Percentiles rank a stretch among this genome's conserved stretches.
These are phyloP conservation scores for Clanis bilineata DNA, from an alignment of 2,888 invertebrate genomes.

Conservation along the genomic window DNA sequence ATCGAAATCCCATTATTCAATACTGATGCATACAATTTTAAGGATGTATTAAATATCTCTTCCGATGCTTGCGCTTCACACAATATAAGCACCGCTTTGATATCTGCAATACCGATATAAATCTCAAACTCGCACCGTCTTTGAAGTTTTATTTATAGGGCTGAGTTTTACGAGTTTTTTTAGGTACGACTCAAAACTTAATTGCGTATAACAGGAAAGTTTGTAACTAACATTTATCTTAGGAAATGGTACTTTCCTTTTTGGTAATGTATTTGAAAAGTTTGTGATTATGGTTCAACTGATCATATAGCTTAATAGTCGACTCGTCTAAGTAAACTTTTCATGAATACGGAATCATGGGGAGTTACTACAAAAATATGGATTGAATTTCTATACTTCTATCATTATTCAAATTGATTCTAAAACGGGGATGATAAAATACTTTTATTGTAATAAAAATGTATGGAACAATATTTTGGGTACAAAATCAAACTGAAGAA, in stretches of 20 bases:
- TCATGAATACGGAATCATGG: not conserved
- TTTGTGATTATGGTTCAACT: not conserved
- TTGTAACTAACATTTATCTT: conserved; percentile 39
- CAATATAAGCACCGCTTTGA: conserved; percentile 1
- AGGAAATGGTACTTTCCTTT: conserved; percentile 28
- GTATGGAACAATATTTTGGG: too few relatives aligned
- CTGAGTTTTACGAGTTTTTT: not conserved
- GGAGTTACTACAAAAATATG: not conserved
- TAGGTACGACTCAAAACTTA: conserved; percentile 2
- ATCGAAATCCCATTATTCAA: not conserved
- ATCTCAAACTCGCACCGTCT: not conserved
- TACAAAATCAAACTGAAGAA: too few relatives aligned
- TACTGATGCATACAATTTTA: not conserved
- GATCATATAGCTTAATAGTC: not conserved
- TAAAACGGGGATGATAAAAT: too few relatives aligned
- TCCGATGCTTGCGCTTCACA: not conserved
- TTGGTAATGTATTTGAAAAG: conserved; percentile 15
- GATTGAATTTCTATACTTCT: not conserved
- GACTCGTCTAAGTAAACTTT: not conserved
- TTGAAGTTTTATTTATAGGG: conserved; percentile 10
- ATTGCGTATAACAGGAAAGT: conserved; percentile 29
- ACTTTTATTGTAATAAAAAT: too few relatives aligned
- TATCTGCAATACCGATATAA: not conserved
- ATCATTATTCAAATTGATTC: too few relatives aligned
- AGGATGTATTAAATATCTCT: not conserved